phyloP scores from a whole-genome alignment of 2,888 invertebrate species.

The Megastigmus dorsalis region DNA sequence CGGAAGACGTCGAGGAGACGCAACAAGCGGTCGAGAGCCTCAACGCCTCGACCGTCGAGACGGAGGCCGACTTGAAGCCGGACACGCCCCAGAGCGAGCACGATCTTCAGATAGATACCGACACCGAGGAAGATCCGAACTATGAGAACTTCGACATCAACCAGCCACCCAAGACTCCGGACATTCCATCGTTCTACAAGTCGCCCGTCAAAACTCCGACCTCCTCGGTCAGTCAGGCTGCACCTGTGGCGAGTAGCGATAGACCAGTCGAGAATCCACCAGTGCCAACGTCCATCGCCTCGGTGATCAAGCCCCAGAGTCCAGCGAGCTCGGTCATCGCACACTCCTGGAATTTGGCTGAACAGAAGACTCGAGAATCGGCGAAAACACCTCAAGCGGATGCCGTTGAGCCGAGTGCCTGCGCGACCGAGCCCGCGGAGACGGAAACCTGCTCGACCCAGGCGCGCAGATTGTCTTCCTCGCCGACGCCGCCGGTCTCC shows the following conservation, averaged over 20 bases:
- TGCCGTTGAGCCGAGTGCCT: slow-evolving; percentile 59
- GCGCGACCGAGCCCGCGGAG: slow-evolving; percentile 61
- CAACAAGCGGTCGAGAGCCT: slow-evolving; percentile 89
- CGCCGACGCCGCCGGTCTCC: slow-evolving; percentile 57
- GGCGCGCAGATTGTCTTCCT: slow-evolving; percentile 33
- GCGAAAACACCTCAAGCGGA: slow-evolving; percentile 62
- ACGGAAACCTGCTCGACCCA: slow-evolving; percentile 56
- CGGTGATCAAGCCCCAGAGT: slow-evolving; percentile 62
- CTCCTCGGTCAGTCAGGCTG: slow-evolving; percentile 30
- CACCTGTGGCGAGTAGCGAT: slow-evolving; percentile 54
- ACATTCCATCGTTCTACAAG: slow-evolving; percentile 76
- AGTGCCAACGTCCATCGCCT: not conserved
- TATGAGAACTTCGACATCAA: slow-evolving; percentile 76
- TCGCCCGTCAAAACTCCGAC: slow-evolving; percentile 71
- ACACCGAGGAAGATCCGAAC: slow-evolving; percentile 83
- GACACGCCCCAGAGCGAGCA: slow-evolving; percentile 90
- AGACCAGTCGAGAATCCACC: slow-evolving; percentile 61
- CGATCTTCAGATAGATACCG: slow-evolving; percentile 89
- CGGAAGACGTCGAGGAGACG: slow-evolving; percentile 88
- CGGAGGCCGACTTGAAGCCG: slow-evolving; percentile 79
- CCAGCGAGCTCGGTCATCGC: slow-evolving; percentile 76
- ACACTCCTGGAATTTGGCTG: slow-evolving; percentile 77
- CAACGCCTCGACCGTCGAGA: slow-evolving; percentile 77
- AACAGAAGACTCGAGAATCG: slow-evolving; percentile 75
- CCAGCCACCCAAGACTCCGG: slow-evolving; percentile 77